Conservation (phyloP, 2,888 invertebrate species). For the Leucoptera coffeella region DNA sequence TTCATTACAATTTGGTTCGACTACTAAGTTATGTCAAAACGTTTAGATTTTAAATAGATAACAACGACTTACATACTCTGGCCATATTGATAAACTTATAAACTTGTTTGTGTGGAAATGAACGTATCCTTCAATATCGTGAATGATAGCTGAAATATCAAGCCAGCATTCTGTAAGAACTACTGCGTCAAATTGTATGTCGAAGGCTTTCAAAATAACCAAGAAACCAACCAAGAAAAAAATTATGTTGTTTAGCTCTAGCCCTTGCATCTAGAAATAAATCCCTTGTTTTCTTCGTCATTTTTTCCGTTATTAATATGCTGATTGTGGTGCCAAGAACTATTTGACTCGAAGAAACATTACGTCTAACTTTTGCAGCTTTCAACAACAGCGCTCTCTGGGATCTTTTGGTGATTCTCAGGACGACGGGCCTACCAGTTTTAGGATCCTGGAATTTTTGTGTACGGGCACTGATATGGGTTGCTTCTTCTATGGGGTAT, state of each 20-base stretch:
- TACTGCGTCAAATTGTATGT: background rate
- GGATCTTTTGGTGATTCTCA: background rate
- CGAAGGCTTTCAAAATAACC: background rate
- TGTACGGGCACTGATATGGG: too few species aligned
- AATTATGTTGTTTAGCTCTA: conserved; percentile 2
- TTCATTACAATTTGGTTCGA: conserved; percentile 6
- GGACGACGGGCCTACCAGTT: conserved; percentile 1
- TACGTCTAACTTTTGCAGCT: conserved; percentile 7
- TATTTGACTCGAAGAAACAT: conserved; percentile 4
- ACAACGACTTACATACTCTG: too few species aligned
- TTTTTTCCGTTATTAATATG: conserved; percentile 7
- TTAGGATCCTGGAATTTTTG: too few species aligned
- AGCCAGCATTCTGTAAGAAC: conserved; percentile 6
- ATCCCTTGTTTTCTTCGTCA: conserved; percentile 6
- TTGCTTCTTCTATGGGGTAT: too few species aligned
- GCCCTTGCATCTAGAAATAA: conserved; percentile 7
- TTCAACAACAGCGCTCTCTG: conserved; percentile 1
- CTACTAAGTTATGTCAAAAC: conserved; percentile 3
- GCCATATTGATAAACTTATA: conserved; percentile 6
- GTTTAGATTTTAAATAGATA: conserved; percentile 5
- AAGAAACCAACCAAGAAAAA: conserved; percentile 6
- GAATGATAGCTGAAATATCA: conserved; percentile 4
- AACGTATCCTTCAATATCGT: conserved; percentile 2
- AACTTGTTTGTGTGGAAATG: too few species aligned
- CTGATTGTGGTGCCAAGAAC: conserved; percentile 4